Evolutionary conservation across 2,113 vertebrate species (phyloP), one percentile per base, ranked within the genome.

Genomic region (Columba janthina): DNA sequence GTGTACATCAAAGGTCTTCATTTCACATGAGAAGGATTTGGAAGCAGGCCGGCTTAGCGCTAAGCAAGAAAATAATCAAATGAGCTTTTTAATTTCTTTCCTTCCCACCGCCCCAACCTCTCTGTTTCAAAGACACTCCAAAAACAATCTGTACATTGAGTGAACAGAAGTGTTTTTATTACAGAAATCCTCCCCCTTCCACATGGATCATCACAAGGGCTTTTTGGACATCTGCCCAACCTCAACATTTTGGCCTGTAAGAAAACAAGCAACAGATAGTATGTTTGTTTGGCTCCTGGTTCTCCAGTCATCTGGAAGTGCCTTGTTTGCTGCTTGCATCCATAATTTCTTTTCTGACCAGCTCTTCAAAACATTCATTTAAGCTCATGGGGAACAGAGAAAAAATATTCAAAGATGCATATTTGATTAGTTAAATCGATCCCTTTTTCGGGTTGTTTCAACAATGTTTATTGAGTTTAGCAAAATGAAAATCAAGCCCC

Each of bases 101-200:
- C 51, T 57, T 74, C 58, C 72, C 31, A 40, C 2, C 53, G 72
- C 31, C 46, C 2, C 61, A 81, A 24, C 57, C 69, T 85, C 85
- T 90, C 77, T 42, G 53, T 94, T 94, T 95, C 94, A 95, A 96
- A 96, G 92, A 69, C 88, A 89, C 95, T 96, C 86, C 77, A 95
- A 44, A 95, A 94, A 57, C 95, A 96, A 82, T 95, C 94, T 93
- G 95, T 90, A 95, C 80, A 54, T 40, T 85, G 88, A 97, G 76
- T 62, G 92, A 96, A 96, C 96, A 96, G 94, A 96, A 95, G 92
- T 96, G 96, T 69, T 94, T 96, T 96, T 96, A 95, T 94, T 96
- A 82, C 93, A 93, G 94, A 94, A 95, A 89, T 92, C 92, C 90
- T 94, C 40, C 76, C 71, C 76, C 80, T 96, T 97, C 94, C 94